Conservation (phyloP, 1,140 invertebrate genomes). For the Colletes gigas region DNA sequence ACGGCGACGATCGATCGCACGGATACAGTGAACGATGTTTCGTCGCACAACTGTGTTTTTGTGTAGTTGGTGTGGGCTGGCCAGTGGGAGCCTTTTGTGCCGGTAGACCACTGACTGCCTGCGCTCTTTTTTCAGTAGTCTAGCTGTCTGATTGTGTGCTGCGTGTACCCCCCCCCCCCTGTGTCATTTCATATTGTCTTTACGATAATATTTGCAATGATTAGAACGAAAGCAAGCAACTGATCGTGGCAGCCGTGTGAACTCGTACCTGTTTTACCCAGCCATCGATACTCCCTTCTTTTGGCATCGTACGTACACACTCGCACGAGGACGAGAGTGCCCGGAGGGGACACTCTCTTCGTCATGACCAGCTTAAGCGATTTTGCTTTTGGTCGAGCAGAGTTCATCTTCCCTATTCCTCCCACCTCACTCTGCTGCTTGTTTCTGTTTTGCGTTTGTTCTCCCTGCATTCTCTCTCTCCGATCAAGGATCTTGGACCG, state of each 20-base stretch:
- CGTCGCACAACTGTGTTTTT: slow-evolving; percentile 73
- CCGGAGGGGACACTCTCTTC: neutral
- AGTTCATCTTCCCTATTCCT: neutral
- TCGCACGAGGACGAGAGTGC: neutral
- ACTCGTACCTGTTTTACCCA: neutral
- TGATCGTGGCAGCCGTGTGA: slow-evolving; percentile 6
- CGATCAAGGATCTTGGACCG: slow-evolving; percentile 1
- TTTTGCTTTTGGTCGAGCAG: neutral
- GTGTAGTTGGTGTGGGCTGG: slow-evolving; percentile 70
- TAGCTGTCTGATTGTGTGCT: slow-evolving; percentile 56
- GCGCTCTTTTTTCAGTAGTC: slow-evolving; percentile 70
- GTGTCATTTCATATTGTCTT: slow-evolving; percentile 16
- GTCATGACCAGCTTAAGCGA: neutral
- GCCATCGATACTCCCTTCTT: neutral
- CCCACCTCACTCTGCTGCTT: slow-evolving; percentile 9
- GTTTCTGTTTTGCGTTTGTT: slow-evolving; percentile 15
- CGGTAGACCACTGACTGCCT: slow-evolving; percentile 66
- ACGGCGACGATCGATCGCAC: slow-evolving; percentile 30
- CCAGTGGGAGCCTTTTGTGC: slow-evolving; percentile 57
- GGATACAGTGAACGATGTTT: slow-evolving; percentile 64
- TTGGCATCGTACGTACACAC: neutral
- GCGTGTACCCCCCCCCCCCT: slow-evolving; percentile 28
- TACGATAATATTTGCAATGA: neutral
- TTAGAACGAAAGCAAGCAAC: slow-evolving; percentile 4
- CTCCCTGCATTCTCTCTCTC: slow-evolving; percentile 25